Percentiles rank a stretch among this genome's conserved stretches.
Evolutionary conservation across 2,797 vertebrate genomes (phyloP).

Genomic region (Danio jaintianensis): DNA sequence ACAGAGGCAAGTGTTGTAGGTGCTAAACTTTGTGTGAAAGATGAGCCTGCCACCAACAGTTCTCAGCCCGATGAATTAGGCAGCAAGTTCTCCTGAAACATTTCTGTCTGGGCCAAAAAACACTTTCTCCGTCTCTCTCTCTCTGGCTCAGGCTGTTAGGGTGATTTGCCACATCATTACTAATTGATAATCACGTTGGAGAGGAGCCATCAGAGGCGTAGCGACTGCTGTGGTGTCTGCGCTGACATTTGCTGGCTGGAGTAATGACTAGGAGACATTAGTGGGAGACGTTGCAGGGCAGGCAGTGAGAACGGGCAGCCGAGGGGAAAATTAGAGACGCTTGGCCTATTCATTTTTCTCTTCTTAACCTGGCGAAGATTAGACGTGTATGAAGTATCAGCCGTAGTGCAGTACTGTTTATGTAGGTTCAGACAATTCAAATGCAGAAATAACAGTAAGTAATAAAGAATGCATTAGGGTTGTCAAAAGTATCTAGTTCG

Average conservation of each 20-base stretch:
- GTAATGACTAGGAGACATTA: slow-evolving; percentile 65
- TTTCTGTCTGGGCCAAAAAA: slow-evolving; percentile 39
- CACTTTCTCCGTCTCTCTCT: slow-evolving; percentile 28
- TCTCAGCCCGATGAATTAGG: slow-evolving; percentile 49
- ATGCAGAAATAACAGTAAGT: neutral
- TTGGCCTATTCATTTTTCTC: slow-evolving; percentile 1
- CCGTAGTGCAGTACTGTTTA: neutral
- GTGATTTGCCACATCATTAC: slow-evolving; percentile 78
- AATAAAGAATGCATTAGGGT: neutral
- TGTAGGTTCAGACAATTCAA: neutral
- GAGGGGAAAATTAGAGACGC: slow-evolving; percentile 40
- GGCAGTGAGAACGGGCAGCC: slow-evolving; percentile 38
- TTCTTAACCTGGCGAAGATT: slow-evolving; percentile 23
- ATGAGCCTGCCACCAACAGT: slow-evolving; percentile 53
- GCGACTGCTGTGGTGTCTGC: slow-evolving; percentile 59
- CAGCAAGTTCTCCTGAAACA: slow-evolving; percentile 31
- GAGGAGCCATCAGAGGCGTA: slow-evolving; percentile 70
- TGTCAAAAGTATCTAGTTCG: too few relatives aligned
- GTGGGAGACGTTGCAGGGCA: slow-evolving; percentile 23
- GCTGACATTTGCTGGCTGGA: slow-evolving; percentile 69
- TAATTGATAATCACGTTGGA: slow-evolving; percentile 75
- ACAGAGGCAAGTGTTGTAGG: slow-evolving; percentile 46
- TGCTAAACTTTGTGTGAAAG: slow-evolving; percentile 54
- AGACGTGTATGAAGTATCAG: slow-evolving; percentile 1
- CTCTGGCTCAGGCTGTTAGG: slow-evolving; percentile 65